Evolutionary conservation across 2,888 invertebrate genomes (phyloP).

Genomic region (Seira musarum): DNA sequence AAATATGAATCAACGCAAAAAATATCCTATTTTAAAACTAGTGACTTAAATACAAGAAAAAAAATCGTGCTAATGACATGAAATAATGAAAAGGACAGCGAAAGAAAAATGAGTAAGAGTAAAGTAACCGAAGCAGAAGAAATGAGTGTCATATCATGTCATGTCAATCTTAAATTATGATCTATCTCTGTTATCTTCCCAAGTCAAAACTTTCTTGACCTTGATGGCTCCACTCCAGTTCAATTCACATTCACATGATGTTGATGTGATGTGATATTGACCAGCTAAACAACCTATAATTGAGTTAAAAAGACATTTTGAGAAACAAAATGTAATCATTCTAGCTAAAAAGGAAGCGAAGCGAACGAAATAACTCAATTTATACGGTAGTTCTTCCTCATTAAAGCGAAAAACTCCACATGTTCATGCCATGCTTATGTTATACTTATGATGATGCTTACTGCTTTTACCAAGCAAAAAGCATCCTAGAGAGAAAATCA

Average conservation of each 20-base stretch:
- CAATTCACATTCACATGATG: too few species aligned
- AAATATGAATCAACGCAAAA: not conserved
- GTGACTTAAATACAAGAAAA: not conserved
- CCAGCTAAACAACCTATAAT: not conserved
- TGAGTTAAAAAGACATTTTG: not conserved
- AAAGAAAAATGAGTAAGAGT: too few species aligned
- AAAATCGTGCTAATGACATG: not conserved
- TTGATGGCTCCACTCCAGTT: not conserved
- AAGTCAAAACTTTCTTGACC: constrained; percentile 7
- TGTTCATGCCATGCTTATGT: too few species aligned
- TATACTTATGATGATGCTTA: too few species aligned
- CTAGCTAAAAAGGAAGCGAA: not conserved
- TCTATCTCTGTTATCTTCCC: not conserved
- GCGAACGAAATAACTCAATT: not conserved
- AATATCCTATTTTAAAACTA: not conserved
- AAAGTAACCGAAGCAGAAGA: not conserved
- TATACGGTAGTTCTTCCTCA: too few species aligned
- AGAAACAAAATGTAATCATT: not conserved
- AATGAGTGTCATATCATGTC: too few species aligned
- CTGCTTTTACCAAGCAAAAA: too few species aligned
- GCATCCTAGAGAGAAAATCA: too few species aligned
- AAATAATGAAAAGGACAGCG: not conserved
- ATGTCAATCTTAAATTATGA: not conserved
- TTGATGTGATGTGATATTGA: too few species aligned
- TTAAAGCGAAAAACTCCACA: too few species aligned